Conservation (phyloP, 2,113 vertebrate species). For the Pica pica region DNA sequence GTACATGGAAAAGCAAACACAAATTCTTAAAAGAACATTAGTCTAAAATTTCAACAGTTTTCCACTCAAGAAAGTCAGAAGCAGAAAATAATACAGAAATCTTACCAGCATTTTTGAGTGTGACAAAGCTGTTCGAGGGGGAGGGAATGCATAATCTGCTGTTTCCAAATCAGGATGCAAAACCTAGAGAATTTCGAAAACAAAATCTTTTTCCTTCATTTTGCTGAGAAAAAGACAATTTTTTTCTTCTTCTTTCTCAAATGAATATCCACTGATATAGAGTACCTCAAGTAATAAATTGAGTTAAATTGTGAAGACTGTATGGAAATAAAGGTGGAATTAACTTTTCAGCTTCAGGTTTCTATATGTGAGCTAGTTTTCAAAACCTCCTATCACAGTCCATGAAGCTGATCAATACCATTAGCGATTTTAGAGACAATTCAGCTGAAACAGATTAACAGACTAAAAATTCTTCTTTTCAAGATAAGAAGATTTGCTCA, state of each 20-base stretch:
- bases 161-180: slow-evolving; percentile 96
- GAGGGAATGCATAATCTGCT: slow-evolving; percentile 96
- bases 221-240: not conserved
- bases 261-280: not conserved
- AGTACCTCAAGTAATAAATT: not conserved
- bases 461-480: not conserved
- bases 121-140: slow-evolving; percentile 87
- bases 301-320: not conserved
- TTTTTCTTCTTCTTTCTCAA: not conserved
- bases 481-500: not conserved
- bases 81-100: not conserved
- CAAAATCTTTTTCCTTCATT: not conserved
- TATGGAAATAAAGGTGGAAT: not conserved
- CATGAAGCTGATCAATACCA: not conserved
- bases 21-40: not conserved
- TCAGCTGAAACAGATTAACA: not conserved
- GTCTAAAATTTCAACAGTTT: not conserved
- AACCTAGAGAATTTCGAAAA: slow-evolving; percentile 77
- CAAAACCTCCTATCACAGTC: not conserved
- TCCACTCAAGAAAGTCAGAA: not conserved
- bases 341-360: not conserved
- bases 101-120: slow-evolving; percentile 96
- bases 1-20: not conserved
- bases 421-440: not conserved
- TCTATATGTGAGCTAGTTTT: not conserved